Evolutionary conservation across 2,113 vertebrate genomes (phyloP), one percentile per base, ranked within the genome.

Genomic region (Dendrocopos noguchii): DNA sequence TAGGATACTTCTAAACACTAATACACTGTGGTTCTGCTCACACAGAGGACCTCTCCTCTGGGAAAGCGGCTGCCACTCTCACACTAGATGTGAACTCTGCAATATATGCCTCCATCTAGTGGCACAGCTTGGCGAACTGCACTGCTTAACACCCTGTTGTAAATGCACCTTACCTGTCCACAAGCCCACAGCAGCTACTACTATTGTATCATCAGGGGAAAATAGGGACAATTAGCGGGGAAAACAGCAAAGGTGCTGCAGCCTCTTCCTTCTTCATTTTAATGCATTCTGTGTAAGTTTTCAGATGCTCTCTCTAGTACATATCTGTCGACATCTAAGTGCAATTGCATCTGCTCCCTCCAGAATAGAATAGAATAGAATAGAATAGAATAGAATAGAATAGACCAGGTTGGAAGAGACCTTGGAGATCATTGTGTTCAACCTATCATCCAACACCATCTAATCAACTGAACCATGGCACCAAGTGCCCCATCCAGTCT

Each of bases 31-130:
- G 18, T 84, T 67, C 19, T 16, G 10, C 25, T 36, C 3, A 1
- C 21, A 4, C 0, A 5, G 0, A 17, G 47, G 42, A 46, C 12
- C 28, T 39, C 8, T 34, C 8, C 19, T 33, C 12, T 6, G 60
- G 6, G 29, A 50, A 57, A 53, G 14, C 5, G 1, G 22, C 44
- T 44, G 68, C 39, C 60, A 1, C 7, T 0, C 39, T 20, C n/a
- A 13, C 46, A 4, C 33, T 36, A 2, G 7, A 12, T 6, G 9
- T 2, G 55, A 44, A 6, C 64, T 7, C 3, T 0, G 53, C 81
- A 68, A 33, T 13, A 12, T 80, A 42, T 95, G 89, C 53, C 80
- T 89, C 95, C 96, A 92, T 27, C 96, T 96, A 87, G 89, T 14
- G 95, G 93, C 33, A 70, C 72, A 19, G 33, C 47, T 53, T 2